phyloP scores from a whole-genome alignment of 92 coral and sea anemone genomes.

The Palythoa grandiflora region DNA sequence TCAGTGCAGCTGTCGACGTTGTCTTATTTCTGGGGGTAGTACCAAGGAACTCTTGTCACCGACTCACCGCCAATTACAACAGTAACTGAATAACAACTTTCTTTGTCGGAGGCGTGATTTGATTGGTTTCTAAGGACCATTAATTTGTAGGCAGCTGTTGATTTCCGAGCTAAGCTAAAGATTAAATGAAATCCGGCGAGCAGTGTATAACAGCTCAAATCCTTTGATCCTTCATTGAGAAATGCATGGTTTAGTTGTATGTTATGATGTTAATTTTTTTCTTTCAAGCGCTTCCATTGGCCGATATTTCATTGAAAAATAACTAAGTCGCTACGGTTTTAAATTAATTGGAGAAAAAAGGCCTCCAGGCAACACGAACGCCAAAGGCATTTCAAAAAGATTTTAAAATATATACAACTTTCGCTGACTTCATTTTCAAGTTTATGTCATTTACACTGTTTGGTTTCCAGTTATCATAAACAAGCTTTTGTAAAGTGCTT shows the following conservation, averaged over 20 bases:
- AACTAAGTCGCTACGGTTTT: constrained; percentile 29
- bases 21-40: constrained; percentile 36
- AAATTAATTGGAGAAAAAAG: constrained; percentile 18
- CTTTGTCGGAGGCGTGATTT: constrained; percentile 38
- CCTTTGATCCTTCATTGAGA: not conserved
- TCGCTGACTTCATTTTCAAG: not conserved
- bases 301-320: constrained; percentile 8
- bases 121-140: constrained; percentile 30
- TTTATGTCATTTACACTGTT: not conserved
- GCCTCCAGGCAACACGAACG: not conserved
- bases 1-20: constrained; percentile 40
- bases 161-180: constrained; percentile 6
- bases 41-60: not conserved
- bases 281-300: not conserved
- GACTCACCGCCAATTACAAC: constrained; percentile 9
- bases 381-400: not conserved
- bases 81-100: constrained; percentile 3
- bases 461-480: not conserved
- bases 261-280: not conserved
- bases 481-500: not conserved
- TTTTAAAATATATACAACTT: not conserved
- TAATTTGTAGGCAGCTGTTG: constrained; percentile 43
- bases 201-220: not conserved
- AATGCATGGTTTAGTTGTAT: not conserved
- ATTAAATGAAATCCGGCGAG: constrained; percentile 21